phyloP scores from a whole-genome alignment of 2,113 vertebrate genomes.

The Glaucidium brasilianum region DNA sequence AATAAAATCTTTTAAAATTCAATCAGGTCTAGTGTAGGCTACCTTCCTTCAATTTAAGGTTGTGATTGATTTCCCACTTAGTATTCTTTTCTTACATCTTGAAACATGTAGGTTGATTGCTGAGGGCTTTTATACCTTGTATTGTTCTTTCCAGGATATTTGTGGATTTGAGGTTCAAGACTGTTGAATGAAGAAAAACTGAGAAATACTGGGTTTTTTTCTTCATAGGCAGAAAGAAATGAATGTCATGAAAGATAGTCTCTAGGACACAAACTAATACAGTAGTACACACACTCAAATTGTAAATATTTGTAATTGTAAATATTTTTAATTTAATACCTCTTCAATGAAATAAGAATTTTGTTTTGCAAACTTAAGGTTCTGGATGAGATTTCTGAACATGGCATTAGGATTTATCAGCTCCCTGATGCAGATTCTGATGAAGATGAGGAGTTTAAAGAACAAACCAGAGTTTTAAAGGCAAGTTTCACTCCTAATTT shows the following conservation, averaged over 20 bases:
- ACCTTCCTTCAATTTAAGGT: not conserved
- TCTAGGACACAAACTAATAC: not conserved
- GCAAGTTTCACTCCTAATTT: constrained; percentile 49
- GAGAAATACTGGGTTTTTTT: not conserved
- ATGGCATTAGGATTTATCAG: constrained; percentile 91
- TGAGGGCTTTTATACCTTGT: not conserved
- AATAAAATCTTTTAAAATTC: not conserved
- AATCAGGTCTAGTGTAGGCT: not conserved
- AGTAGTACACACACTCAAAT: not conserved
- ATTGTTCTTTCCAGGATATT: not conserved
- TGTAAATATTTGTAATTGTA: not conserved
- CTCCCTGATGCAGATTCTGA: constrained; percentile 92
- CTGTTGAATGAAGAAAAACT: not conserved
- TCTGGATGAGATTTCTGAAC: constrained; percentile 90
- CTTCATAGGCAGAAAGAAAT: not conserved
- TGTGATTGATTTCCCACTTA: not conserved
- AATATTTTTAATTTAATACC: not conserved
- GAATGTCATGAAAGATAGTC: not conserved
- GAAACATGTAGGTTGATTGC: not conserved
- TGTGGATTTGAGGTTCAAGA: not conserved
- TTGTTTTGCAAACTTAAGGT: constrained; percentile 67
- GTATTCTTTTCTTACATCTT: not conserved
- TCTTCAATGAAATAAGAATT: not conserved
- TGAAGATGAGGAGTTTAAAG: constrained; percentile 95
- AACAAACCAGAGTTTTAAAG: constrained; percentile 91